Evolutionary conservation across 2,113 vertebrate genomes (phyloP), one percentile per base, ranked within the genome.

Genomic region (Cinclus mexicanus): DNA sequence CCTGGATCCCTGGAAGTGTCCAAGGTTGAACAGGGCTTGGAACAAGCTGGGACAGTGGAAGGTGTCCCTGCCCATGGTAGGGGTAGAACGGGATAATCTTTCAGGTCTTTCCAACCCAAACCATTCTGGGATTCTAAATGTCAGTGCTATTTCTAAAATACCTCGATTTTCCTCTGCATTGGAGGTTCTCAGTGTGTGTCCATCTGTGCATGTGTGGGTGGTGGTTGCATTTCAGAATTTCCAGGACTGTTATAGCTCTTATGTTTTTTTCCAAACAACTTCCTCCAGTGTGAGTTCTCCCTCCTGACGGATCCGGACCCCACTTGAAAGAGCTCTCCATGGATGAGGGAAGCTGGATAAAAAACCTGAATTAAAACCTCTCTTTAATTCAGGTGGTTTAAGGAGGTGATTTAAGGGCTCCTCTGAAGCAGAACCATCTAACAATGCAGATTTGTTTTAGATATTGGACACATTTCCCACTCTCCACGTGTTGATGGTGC

Each of bases 181-280:
- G 68, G 69, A 64, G 64, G 72, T n/a, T 80, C 77, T 63, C 63
- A 35, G 47, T 19, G 29, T n/a, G 72, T 65, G 44, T 87, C 87
- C 13, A 6, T 83, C 87, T 83, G 35, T 64, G 4, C 49, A 3
- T 39, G 56, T n/a, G 83, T 93, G 90, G 83, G 83, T 80, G 76
- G 83, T n/a, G 61, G 79, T 53, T 75, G 52, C 70, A n/a, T 70
- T 70, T 57, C 94, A 79, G 94, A 88, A 67, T 82, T 92, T 90
- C 89, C 90, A 71, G 49, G 39, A 9, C 91, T 90, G 55, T 81
- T 85, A 13, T 0, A 90, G 64, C 50, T 94, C 83, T 78, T 35
- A 5, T 22, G 44, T 47, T 81, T 68, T 87, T 87, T 76, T 41
- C 89, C 89, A 70, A 82, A 44, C n/a, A 42, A 14, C 14, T 90